phyloP scores from a whole-genome alignment of 2,797 vertebrate species.

The Falco biarmicus region DNA sequence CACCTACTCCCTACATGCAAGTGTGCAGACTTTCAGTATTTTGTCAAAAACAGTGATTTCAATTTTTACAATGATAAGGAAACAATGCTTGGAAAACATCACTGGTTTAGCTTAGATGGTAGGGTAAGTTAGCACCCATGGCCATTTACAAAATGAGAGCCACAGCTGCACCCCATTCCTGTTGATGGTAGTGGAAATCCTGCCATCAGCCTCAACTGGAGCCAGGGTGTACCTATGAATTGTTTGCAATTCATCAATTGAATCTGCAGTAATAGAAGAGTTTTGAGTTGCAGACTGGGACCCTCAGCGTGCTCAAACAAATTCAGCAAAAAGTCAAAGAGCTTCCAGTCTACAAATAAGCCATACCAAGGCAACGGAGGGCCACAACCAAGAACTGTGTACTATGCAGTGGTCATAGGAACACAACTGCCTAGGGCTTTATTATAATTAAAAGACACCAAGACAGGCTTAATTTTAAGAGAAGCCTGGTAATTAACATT shows the following conservation, averaged over 20 bases:
- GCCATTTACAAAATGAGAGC: background rate
- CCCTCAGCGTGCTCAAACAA: background rate
- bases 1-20: background rate
- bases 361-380: background rate
- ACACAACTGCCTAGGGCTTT: constrained; percentile 21
- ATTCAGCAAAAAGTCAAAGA: background rate
- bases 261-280: background rate
- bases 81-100: background rate
- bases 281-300: background rate
- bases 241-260: background rate
- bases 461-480: constrained; percentile 38
- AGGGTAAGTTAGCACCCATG: accelerated
- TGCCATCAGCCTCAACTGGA: background rate
- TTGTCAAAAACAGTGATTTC: background rate
- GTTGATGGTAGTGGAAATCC: background rate
- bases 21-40: background rate
- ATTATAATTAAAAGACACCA: constrained; percentile 39
- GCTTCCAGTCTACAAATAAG: background rate
- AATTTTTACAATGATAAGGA: background rate
- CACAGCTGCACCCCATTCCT: background rate
- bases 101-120: background rate
- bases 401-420: background rate
- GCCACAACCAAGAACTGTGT: background rate
- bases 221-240: background rate
- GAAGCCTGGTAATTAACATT: background rate